Percentiles rank a stretch among this genome's conserved stretches.
These are phyloP conservation scores for Nesospiza acunhae DNA, from an alignment of 2,113 vertebrate genomes.

Conservation along the genomic window DNA sequence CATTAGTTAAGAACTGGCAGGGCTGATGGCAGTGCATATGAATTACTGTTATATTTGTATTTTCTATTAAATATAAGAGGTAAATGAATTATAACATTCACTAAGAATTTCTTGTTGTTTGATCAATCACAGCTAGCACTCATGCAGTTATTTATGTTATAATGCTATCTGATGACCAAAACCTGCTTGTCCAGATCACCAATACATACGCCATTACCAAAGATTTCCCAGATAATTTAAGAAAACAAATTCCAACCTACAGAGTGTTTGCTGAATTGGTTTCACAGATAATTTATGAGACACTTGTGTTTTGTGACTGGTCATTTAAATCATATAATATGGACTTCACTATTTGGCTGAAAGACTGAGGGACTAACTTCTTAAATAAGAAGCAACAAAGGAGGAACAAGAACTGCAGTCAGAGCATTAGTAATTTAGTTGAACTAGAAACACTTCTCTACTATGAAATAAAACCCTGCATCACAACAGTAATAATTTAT, in stretches of 20 bases:
- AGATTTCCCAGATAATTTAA: constrained; percentile 20
- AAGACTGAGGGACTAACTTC: neutral
- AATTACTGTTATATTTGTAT: neutral
- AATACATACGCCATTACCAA: neutral
- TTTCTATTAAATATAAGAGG: neutral
- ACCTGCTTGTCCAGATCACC: neutral
- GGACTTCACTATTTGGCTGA: neutral
- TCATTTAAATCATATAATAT: constrained; percentile 19
- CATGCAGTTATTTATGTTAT: neutral
- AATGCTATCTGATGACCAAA: neutral
- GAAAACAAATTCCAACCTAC: constrained; percentile 21
- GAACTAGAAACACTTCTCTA: neutral
- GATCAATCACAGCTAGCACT: neutral
- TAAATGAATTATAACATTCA: neutral
- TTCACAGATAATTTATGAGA: constrained; percentile 32
- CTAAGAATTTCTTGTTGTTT: neutral
- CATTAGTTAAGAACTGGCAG: neutral
- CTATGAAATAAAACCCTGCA: neutral
- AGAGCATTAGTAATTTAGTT: neutral
- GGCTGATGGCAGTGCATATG: neutral
- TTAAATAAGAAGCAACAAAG: neutral
- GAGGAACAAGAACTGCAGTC: neutral
- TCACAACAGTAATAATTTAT: neutral
- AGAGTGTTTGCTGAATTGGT: neutral
- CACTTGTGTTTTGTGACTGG: neutral